Evolutionary conservation across 2,113 vertebrate species (phyloP), one percentile per base, ranked within the genome.

Genomic region (Thunnus thynnus): DNA sequence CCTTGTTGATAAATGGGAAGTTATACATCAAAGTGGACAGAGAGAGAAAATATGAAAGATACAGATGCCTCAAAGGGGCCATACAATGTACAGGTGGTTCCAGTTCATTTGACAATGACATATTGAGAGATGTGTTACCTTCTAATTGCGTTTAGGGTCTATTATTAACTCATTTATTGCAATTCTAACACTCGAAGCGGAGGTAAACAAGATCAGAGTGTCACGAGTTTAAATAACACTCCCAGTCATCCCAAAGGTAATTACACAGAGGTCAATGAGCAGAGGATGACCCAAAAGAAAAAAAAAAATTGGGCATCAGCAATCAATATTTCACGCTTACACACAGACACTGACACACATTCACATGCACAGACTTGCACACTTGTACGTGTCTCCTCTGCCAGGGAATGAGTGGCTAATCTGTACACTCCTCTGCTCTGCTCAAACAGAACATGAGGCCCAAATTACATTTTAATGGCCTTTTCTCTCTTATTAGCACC

Each of bases 401-500:
- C 61, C 67, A 62, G 74, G 69, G 78, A 88, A 73, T 61, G 20
- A 20, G 72, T 70, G 64, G 80, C 76, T 88, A 83, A 93, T 89
- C 86, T 88, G 79, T 32, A 70, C 79, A 82, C 85, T 87, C 84
- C 82, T 85, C 85, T 52, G 48, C 76, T 77, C 79, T 83, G 72
- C 88, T 90, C 85, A 83, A 89, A 88, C 76, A 86, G 78, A 88
- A 86, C 80, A 77, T 58, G 18, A 73, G 83, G 74, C 71, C 74
- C 70, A 93, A 91, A 94, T 93, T 84, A 86, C 91, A 91, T 94
- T 94, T 94, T 92, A 93, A 94, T 94, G 88, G 89, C 87, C 81
- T 89, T 41, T 54, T 84, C 77, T 67, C 76, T 79, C 70, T 78
- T 94, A 90, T 93, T 92, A 91, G 84, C 74, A 55, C n/a, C 0